Evolutionary conservation across 2,113 vertebrate genomes (phyloP).

Genomic region (Phyllopteryx taeniolatus): DNA sequence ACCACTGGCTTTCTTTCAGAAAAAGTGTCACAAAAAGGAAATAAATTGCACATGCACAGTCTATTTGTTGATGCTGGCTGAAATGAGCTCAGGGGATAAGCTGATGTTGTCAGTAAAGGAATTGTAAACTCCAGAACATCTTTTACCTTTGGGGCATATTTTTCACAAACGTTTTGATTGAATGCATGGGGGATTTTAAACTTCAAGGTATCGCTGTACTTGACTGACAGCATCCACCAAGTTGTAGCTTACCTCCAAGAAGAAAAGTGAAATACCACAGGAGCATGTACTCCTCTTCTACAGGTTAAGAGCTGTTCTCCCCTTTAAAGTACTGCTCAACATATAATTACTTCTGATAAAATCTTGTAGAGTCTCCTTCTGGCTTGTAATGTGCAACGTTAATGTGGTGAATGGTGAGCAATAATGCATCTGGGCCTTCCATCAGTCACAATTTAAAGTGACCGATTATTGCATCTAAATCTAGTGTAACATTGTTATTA

Average conservation of each 20-base stretch:
- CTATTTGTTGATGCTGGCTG: too few relatives aligned
- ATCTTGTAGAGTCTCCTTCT: constrained; percentile 61
- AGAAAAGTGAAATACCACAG: not conserved
- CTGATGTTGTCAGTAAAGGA: too few relatives aligned
- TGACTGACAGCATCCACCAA: not conserved
- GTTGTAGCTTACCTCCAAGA: not conserved
- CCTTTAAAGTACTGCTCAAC: constrained; percentile 31
- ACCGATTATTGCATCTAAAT: constrained; percentile 51
- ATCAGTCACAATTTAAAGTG: constrained; percentile 63
- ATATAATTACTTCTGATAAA: constrained; percentile 55
- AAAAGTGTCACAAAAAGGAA: not conserved
- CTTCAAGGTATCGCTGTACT: not conserved
- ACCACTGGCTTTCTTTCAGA: not conserved
- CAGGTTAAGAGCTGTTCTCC: not conserved
- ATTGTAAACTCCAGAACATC: not conserved
- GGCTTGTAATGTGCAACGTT: constrained; percentile 61
- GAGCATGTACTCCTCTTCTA: not conserved
- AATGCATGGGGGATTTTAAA: not conserved
- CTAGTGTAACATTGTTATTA: constrained; percentile 49
- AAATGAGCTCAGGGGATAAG: too few relatives aligned
- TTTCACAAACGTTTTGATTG: not conserved
- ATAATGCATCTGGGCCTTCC: constrained; percentile 46
- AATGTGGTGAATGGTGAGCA: constrained; percentile 55
- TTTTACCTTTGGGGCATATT: not conserved
- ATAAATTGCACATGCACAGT: too few relatives aligned